Base-by-base conservation (phyloP, 2,797 vertebrate species). In the Crenichthys baileyi region DNA sequence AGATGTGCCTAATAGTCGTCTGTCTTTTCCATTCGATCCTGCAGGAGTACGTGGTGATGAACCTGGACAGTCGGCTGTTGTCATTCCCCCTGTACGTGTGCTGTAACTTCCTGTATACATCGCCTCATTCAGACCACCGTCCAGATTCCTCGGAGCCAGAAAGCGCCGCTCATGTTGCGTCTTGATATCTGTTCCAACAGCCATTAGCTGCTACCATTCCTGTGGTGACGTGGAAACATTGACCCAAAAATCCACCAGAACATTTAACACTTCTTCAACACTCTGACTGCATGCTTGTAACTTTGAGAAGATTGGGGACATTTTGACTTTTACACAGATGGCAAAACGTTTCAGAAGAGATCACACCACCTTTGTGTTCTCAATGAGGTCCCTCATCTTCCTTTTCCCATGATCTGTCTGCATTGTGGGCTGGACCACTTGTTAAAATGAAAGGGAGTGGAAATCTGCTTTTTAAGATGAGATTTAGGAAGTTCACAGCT, bases 21-120 rank as follows among this genome's bases (percentile, higher is more conserved):
- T 7, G 44, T 50, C 22, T 7, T 75, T 46, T 78, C 26, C 39
- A 24, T 36, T 67, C 7, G 1, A 29, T 3, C 15, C 48, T 83
- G 2, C 83, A 99, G 98, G 98, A 99, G 89, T 97, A 98, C 79
- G 96, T 99, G 8, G 97, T 99, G 83, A 98, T 99, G 98, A 98
- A 98, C 85, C 90, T 99, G 95, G 98, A 99, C 94, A 98, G 97
- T 78, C 95, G 97, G 0, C 94, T 99, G 85, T 93, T 99, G 78
- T 93, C 96, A 48, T 99, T 99, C 92, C 98, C 98, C 0, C 96
- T 99, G 8, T 99, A 98, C 5, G 96, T 99, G 88, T 98, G 97
- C 96, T 99, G 98, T 90, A 99, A 99, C 92, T 99, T 99, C 94
- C 91, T 98, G 79, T 99, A 99, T 86, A 98, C 97, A 0, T 97